These are phyloP conservation scores for Perca fluviatilis DNA, from an alignment of 2,113 vertebrate genomes.

Conservation along the genomic window DNA sequence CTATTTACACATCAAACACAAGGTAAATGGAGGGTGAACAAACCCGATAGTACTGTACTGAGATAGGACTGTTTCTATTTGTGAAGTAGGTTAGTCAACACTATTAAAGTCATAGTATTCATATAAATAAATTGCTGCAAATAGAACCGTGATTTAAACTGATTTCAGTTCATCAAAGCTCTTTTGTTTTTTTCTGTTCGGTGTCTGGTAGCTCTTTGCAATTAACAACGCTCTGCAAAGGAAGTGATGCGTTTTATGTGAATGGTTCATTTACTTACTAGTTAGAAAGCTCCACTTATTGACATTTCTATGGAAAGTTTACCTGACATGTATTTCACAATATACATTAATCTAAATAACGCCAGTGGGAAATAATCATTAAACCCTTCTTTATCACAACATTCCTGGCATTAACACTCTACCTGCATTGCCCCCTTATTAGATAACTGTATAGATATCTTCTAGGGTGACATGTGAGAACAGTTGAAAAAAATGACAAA, in stretches of 20 bases:
- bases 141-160: neutral
- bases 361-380: neutral
- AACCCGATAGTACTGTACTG: neutral
- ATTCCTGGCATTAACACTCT: neutral
- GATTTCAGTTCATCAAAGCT: neutral
- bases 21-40: neutral
- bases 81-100: neutral
- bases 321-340: neutral
- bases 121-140: neutral
- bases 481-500: neutral
- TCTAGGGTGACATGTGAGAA: neutral
- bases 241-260: neutral
- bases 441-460: slow-evolving; percentile 23
- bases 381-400: neutral
- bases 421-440: neutral
- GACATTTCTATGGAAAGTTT: too few species aligned
- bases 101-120: neutral
- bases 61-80: neutral
- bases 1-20: slow-evolving; percentile 56
- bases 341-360: neutral
- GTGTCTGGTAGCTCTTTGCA: neutral
- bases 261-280: neutral
- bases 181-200: neutral
- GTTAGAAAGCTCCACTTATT: too few species aligned
- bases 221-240: neutral